Evolutionary conservation across 2,797 vertebrate genomes (phyloP).

Genomic region (Spheniscus humboldti): DNA sequence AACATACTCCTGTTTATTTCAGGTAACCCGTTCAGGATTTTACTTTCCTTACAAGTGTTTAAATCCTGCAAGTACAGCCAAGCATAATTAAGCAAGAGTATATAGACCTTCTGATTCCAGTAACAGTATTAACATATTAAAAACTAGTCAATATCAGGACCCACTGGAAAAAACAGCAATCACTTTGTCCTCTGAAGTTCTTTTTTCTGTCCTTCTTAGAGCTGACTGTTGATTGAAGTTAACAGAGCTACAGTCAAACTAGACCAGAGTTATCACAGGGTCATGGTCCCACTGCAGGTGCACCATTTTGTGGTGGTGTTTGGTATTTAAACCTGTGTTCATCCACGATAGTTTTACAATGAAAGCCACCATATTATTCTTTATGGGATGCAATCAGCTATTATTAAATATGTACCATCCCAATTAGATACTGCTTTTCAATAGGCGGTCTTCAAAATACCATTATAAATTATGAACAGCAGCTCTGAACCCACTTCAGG

Average conservation of each 20-base stretch:
- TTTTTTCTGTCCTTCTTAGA: neutral
- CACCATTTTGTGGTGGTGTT: neutral
- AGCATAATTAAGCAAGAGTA: neutral
- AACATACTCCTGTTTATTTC: neutral
- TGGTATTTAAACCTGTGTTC: neutral
- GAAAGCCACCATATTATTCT: neutral
- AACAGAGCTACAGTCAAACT: neutral
- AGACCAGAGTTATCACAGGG: neutral
- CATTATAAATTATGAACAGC: neutral
- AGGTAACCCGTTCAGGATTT: neutral
- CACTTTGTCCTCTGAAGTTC: neutral
- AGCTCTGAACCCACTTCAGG: constrained; percentile 8
- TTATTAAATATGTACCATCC: neutral
- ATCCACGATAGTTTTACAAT: neutral
- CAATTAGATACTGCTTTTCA: neutral
- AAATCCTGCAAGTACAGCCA: neutral
- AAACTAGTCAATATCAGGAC: neutral
- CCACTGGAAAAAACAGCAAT: neutral
- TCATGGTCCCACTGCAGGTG: neutral
- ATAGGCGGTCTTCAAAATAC: neutral
- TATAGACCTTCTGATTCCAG: neutral
- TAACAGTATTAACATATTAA: neutral
- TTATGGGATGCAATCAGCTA: neutral
- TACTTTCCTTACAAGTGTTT: neutral
- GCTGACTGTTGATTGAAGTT: neutral